Conservation (phyloP, 2,113 vertebrate species). For the Amphiprion ocellaris region DNA sequence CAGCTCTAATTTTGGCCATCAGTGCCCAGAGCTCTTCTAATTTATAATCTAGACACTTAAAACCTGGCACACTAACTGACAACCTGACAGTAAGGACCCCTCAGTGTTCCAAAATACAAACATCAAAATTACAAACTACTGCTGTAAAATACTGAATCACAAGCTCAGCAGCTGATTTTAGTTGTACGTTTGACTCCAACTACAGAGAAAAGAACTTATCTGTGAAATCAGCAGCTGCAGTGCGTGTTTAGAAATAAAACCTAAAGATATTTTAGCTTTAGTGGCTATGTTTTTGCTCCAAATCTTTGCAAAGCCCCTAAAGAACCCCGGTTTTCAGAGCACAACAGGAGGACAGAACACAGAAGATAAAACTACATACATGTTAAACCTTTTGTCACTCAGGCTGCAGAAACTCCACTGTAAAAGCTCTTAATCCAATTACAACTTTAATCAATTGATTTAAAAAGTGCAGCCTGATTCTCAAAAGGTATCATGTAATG, state of each 20-base stretch:
- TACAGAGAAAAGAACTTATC: neutral
- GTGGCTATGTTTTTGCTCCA: neutral
- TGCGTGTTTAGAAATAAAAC: neutral
- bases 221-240: neutral
- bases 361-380: no score
- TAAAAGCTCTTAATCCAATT: neutral
- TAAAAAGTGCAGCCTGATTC: constrained; percentile 16
- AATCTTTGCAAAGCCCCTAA: constrained; percentile 28
- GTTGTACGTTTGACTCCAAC: no score
- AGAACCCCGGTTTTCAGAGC: constrained; percentile 17
- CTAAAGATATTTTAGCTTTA: neutral
- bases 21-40: neutral
- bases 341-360: constrained; percentile 7
- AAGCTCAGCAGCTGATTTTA: neutral
- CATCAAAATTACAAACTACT: neutral
- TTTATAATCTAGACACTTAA: constrained; percentile 11
- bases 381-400: neutral
- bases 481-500: neutral
- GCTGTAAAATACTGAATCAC: neutral
- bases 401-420: neutral
- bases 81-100: neutral
- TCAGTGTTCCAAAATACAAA: neutral
- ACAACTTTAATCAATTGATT: neutral
- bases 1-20: constrained; percentile 7
- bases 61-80: neutral